phyloP scores from a whole-genome alignment of 2,797 vertebrate species.

The Sebastes iracundus region DNA sequence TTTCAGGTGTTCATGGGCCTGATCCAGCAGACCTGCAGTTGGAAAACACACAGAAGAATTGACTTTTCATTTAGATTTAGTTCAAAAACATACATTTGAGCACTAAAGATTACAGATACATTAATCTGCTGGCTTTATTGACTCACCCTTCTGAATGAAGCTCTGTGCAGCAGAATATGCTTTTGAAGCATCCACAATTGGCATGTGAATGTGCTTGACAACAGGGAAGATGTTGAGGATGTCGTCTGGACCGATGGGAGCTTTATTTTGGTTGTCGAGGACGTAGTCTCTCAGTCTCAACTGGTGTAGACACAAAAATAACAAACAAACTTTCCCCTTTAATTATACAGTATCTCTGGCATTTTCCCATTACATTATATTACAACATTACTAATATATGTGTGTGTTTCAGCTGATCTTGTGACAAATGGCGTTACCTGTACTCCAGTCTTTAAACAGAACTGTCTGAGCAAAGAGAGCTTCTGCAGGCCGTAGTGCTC shows the following conservation, averaged over 20 bases:
- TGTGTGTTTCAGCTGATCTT: neutral
- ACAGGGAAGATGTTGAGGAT: conserved; percentile 86
- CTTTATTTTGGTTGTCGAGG: conserved; percentile 85
- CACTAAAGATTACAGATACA: neutral
- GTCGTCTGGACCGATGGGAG: conserved; percentile 85
- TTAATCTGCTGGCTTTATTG: neutral
- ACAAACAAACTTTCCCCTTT: neutral
- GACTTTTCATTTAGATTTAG: neutral
- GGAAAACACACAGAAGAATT: neutral
- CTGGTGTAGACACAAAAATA: conserved; percentile 63
- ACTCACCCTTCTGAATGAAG: conserved; percentile 83
- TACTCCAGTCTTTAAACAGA: conserved; percentile 87
- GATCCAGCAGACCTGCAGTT: conserved; percentile 79
- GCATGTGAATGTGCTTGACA: conserved; percentile 82
- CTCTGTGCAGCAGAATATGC: conserved; percentile 71
- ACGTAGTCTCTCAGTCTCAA: conserved; percentile 85
- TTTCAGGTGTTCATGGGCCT: conserved; percentile 83
- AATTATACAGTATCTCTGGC: neutral
- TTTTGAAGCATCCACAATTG: conserved; percentile 75
- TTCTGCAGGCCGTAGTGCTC: conserved; percentile 85
- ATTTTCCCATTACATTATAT: neutral
- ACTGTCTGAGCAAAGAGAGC: conserved; percentile 84
- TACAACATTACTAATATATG: neutral
- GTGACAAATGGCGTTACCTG: conserved; percentile 78
- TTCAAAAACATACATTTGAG: neutral